Percentiles rank a stretch among this genome's conserved stretches.
Conservation (phyloP, 2,113 vertebrate species). For the Tenebrosternarchus preto region DNA sequence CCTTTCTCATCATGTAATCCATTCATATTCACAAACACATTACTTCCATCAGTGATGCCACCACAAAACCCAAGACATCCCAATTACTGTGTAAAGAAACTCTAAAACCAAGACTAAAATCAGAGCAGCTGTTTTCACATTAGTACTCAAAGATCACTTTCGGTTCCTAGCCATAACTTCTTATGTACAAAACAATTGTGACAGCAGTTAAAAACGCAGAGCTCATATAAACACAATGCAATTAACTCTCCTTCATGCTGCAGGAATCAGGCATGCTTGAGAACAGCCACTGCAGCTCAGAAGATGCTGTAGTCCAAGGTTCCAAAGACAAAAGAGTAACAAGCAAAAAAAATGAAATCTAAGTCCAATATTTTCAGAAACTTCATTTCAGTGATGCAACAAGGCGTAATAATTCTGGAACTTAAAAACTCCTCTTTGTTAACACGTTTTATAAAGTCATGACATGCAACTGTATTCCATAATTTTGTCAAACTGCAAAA, state of each 20-base stretch:
- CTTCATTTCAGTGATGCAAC: slow-evolving; percentile 66
- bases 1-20: slow-evolving; percentile 6
- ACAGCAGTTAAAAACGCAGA: neutral
- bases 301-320: neutral
- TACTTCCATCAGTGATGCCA: neutral
- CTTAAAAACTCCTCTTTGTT: slow-evolving; percentile 43
- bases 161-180: neutral
- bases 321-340: neutral
- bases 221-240: neutral
- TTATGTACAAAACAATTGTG: neutral
- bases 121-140: neutral
- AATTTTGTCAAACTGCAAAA: neutral
- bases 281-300: neutral
- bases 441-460: slow-evolving; percentile 39
- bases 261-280: neutral
- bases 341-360: slow-evolving; percentile 38
- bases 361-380: slow-evolving; percentile 35
- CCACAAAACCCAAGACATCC: neutral
- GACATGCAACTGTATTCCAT: neutral
- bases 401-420: slow-evolving; percentile 60
- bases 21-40: neutral
- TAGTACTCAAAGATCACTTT: slow-evolving; percentile 3
- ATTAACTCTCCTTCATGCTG: neutral
- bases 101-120: neutral
- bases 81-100: neutral